Conservation (phyloP, 1,140 invertebrate species). For the Nomia melanderi region DNA sequence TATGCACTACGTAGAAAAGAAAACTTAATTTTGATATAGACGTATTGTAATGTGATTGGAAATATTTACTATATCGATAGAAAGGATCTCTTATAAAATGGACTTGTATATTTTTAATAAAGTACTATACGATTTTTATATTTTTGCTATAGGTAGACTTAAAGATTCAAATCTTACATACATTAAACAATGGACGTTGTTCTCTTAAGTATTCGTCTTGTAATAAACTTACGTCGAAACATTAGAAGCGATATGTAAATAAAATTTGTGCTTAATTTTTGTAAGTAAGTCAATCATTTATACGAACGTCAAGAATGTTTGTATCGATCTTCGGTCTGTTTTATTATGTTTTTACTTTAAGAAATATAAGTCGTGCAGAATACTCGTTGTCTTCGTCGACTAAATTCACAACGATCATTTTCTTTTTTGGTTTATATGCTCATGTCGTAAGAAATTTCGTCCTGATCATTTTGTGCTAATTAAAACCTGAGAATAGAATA, state of each 20-base stretch:
- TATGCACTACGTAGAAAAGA: not conserved
- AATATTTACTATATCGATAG: not conserved
- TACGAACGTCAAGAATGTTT: not conserved
- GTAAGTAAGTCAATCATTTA: not conserved
- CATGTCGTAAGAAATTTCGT: no score
- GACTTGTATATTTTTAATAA: conserved; percentile 44
- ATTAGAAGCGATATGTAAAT: conserved; percentile 25
- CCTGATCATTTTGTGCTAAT: no score
- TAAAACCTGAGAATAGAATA: no score
- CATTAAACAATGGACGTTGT: not conserved
- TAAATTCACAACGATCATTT: no score
- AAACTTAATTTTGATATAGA: not conserved
- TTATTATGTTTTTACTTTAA: not conserved
- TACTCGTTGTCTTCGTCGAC: no score
- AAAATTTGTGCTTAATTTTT: not conserved
- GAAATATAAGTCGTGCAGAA: not conserved
- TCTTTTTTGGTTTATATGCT: no score
- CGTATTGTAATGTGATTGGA: not conserved
- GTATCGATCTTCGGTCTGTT: not conserved
- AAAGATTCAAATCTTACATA: not conserved
- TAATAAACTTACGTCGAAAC: not conserved
- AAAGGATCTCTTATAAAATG: conserved; percentile 28
- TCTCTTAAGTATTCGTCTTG: not conserved
- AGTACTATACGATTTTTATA: not conserved
- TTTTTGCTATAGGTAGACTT: conserved; percentile 1